Percentiles rank a stretch among this genome's conserved stretches.
phyloP scores from a whole-genome alignment of 2,888 invertebrate genomes.

The Apotomis betuletana region DNA sequence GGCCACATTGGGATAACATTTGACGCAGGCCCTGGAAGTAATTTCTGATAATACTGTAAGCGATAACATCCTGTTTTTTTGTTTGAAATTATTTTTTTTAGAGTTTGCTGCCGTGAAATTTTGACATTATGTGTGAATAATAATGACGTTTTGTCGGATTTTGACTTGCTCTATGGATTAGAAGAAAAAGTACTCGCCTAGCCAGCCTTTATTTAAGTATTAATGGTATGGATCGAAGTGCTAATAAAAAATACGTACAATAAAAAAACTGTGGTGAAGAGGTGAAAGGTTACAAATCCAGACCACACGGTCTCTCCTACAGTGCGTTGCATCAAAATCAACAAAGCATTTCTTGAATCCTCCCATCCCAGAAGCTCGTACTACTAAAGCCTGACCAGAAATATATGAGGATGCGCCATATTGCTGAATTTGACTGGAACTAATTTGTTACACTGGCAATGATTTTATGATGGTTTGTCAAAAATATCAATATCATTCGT shows the following conservation, averaged over 20 bases:
- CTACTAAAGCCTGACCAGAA: no score
- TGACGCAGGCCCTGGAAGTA: conserved; percentile 1
- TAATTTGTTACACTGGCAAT: no score
- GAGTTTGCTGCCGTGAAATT: conserved; percentile 55
- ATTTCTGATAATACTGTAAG: conserved; percentile 25
- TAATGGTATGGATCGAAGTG: background rate
- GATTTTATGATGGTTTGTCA: no score
- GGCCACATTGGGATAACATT: background rate
- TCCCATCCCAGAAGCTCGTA: no score
- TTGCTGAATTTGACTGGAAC: no score
- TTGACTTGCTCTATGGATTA: background rate
- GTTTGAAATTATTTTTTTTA: conserved; percentile 42
- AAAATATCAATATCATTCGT: no score
- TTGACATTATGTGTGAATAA: conserved; percentile 41
- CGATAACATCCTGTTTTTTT: conserved; percentile 43
- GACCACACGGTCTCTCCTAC: no score
- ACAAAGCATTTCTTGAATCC: no score
- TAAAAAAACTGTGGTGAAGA: no score
- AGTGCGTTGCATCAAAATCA: no score
- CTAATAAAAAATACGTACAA: background rate
- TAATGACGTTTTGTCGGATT: conserved; percentile 24
- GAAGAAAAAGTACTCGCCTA: background rate
- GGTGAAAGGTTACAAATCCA: no score
- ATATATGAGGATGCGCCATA: no score
- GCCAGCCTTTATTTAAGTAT: background rate